Base-by-base conservation (phyloP, 2,113 vertebrate species). In the Oncorhynchus gorbuscha region DNA sequence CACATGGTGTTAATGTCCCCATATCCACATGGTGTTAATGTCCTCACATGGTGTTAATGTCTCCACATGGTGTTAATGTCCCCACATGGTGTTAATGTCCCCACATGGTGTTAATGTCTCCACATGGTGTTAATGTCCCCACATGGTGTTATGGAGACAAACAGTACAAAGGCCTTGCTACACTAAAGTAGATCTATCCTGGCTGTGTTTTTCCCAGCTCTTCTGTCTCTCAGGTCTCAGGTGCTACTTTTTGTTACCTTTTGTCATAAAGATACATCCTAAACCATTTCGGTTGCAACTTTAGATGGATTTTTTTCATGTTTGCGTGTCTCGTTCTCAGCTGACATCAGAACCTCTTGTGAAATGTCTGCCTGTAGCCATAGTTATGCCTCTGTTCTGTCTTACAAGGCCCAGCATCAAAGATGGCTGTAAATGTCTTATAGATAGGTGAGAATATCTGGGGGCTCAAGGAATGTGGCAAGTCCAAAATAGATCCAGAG, bases 381-480 rank as follows among this genome's bases (percentile, higher is more conserved):
- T 88, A 89, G 86, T 69, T 75, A 59, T 30, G 69, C 82, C 89
- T 88, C 76, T 76, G 81, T 84, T 82, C 87, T 62, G 80, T 77
- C 85, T 86, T 89, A 92, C 88, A 90, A 88, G 86, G 83, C 83
- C 79, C 1, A 79, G 86, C 92, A 94, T 94, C 93, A 94, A 94
- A 94, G 92, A 91, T 93, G 85, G 81, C 81, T 88, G 90, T 90
- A 93, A 92, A 94, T 92, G 90, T 93, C 91, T 93, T 93, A 93
- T 93, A 92, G 89, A 92, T 88, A 90, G 90, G 93, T 88, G 92
- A 93, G 92, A 94, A 93, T 90, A 92, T 91, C 87, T 92, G 77
- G 84, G 74, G 80, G 87, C 58, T 14, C 86, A 91, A 91, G 91
- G 93, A 94, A 94, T 94, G 92, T 93, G 84, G 84, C 91, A 92